Base-by-base conservation (phyloP, 2,888 invertebrate species). In the Ariolimax columbianus region DNA sequence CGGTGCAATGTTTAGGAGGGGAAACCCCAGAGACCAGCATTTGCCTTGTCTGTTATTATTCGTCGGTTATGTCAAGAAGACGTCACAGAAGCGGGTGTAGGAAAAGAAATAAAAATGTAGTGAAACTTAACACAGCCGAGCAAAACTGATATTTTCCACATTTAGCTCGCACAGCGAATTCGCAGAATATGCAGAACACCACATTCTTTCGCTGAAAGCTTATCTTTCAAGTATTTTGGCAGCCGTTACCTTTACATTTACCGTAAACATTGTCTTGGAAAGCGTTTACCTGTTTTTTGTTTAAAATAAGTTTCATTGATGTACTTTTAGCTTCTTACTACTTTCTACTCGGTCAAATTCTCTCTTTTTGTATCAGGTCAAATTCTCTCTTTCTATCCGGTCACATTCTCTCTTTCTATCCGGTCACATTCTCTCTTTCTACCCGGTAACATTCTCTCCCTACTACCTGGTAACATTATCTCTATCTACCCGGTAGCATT, bases 261-360 rank as follows among this genome's bases (percentile, higher is more conserved):
- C 43, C n/a, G 43, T 43, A 73, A 73, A 73, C 73, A 73, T 43
- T 73, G 73, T 43, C n/a, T 73, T 43, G 73, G 43, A 73, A 73
- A 73, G 43, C 30, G n/a, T n/a, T 73, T 73, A 43, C 73, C 66
- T 14, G 36, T 17, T 19, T 36, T n/a, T 23, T 38, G 55, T 55
- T 55, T 55, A 2, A 55, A 55, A 55, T 17, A 55, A 7, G 23
- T 55, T 55, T 2, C 23, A 6, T 55, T 55, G 17, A 17, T 55
- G 23, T 7, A 47, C 17, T 19, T 7, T 55, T 19, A 55, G 6
- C 23, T 55, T 55, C 55, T 55, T 14, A 23, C 17, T 14, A 23
- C 17, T 11, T 23, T 19, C 55, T 55, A 55, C 47, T 11, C 47
- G 7, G 9, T 23, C 19, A 19, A 2, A 23, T 19, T 23, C 55